phyloP scores from a whole-genome alignment of 2,797 vertebrate genomes.

The Tympanoctomys barrerae region DNA sequence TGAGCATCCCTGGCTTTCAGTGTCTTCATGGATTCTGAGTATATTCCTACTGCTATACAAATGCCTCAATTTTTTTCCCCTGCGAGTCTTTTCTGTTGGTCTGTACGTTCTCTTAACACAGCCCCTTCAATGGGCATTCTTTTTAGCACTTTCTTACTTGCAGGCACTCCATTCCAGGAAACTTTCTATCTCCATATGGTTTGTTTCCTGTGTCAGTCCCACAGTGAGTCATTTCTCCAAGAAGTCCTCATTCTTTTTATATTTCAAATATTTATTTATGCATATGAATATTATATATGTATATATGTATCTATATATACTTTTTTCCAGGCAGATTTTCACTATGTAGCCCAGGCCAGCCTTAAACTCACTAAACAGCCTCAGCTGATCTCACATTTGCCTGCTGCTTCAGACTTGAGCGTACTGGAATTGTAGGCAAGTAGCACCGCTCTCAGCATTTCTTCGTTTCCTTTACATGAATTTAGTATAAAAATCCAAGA shows the following conservation, averaged over 20 bases:
- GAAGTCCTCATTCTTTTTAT: not conserved
- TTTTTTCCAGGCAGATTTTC: not conserved
- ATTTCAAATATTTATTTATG: not conserved
- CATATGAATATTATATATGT: no score
- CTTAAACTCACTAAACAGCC: not conserved
- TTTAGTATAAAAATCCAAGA: not conserved
- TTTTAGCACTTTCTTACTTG: not conserved
- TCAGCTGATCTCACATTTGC: not conserved
- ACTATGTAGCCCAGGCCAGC: not conserved
- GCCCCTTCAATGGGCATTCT: not conserved
- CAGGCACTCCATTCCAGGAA: not conserved
- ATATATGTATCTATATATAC: not conserved
- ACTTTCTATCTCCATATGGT: not conserved
- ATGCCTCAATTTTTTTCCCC: not conserved
- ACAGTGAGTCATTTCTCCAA: not conserved
- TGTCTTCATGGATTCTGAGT: not conserved
- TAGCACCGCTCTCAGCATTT: not conserved
- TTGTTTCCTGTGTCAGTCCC: not conserved
- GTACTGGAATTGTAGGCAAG: not conserved
- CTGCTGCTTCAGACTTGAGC: not conserved
- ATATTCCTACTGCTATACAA: not conserved
- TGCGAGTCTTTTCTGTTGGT: not conserved
- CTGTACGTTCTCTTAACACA: not conserved
- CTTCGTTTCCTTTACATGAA: not conserved
- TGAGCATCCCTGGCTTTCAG: not conserved